Evolutionary conservation across 1,140 invertebrate species (phyloP).

Genomic region (Cotesia chilonis): DNA sequence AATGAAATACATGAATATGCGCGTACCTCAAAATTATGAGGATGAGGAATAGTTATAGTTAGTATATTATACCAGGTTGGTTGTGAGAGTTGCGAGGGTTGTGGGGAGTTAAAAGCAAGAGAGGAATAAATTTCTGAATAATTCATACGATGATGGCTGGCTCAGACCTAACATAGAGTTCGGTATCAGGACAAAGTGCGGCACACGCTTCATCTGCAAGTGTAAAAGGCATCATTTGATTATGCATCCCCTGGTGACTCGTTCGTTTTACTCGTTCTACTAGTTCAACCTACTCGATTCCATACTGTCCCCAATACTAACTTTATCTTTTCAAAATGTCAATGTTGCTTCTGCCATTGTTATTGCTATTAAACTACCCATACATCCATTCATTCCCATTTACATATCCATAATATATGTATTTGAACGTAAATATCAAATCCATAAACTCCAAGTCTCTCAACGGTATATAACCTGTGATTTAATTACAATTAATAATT

Average conservation of each 20-base stretch:
- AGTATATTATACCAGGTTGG: background rate
- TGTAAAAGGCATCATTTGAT: constrained; percentile 47
- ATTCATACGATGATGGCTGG: constrained; percentile 44
- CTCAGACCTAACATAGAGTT: constrained; percentile 19
- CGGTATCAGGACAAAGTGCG: constrained; percentile 4
- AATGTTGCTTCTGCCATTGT: background rate
- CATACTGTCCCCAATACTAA: constrained; percentile 17
- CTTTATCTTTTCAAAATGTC: constrained; percentile 3
- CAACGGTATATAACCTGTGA: too few relatives aligned
- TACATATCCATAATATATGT: background rate
- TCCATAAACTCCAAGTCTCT: too few relatives aligned
- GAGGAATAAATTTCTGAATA: constrained; percentile 42
- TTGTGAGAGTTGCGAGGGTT: background rate
- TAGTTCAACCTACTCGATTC: constrained; percentile 18
- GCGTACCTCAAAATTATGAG: background rate
- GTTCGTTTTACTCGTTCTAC: background rate
- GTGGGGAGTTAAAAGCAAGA: constrained; percentile 10
- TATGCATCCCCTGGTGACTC: constrained; percentile 37
- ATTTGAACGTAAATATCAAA: background rate
- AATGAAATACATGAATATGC: constrained; percentile 6
- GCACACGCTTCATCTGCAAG: constrained; percentile 41
- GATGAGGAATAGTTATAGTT: background rate
- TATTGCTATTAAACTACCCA: background rate
- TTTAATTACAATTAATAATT: too few relatives aligned
- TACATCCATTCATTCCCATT: too few relatives aligned